Percentiles rank a stretch among this genome's conserved stretches.
These are phyloP conservation scores for Chloebia gouldiae DNA, from an alignment of 2,113 vertebrate species.

Conservation along the genomic window DNA sequence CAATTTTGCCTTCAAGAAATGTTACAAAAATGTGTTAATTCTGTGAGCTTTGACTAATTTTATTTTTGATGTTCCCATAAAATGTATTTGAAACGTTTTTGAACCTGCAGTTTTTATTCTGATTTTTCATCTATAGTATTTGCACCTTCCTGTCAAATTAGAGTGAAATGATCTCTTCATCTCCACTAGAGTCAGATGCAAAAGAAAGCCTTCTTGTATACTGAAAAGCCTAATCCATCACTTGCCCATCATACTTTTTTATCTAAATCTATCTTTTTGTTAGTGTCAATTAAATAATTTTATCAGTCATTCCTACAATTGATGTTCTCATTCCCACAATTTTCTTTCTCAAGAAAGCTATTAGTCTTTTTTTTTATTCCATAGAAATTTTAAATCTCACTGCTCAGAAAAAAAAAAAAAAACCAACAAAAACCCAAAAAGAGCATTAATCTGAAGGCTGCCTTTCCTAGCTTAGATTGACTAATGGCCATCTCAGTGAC, in stretches of 20 bases:
- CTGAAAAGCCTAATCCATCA: neutral
- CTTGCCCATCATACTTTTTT: neutral
- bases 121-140: neutral
- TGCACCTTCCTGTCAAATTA: neutral
- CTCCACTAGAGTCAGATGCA: neutral
- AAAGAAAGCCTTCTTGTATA: neutral
- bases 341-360: neutral
- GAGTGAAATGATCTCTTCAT: neutral
- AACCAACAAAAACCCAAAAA: no score
- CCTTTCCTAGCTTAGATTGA: neutral
- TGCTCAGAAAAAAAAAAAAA: neutral
- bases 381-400: neutral
- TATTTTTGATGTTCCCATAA: neutral
- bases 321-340: neutral
- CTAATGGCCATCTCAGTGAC: neutral
- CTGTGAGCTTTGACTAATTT: neutral
- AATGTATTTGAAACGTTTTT: neutral
- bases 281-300: slow-evolving; percentile 8
- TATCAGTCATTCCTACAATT: neutral
- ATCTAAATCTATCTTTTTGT: neutral
- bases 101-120: neutral
- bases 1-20: neutral
- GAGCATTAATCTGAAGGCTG: neutral
- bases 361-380: neutral
- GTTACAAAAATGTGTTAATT: neutral